Evolutionary conservation across 2,797 vertebrate species (phyloP), one percentile per base, ranked within the genome.

Genomic region (Dicrostonyx torquatus): DNA sequence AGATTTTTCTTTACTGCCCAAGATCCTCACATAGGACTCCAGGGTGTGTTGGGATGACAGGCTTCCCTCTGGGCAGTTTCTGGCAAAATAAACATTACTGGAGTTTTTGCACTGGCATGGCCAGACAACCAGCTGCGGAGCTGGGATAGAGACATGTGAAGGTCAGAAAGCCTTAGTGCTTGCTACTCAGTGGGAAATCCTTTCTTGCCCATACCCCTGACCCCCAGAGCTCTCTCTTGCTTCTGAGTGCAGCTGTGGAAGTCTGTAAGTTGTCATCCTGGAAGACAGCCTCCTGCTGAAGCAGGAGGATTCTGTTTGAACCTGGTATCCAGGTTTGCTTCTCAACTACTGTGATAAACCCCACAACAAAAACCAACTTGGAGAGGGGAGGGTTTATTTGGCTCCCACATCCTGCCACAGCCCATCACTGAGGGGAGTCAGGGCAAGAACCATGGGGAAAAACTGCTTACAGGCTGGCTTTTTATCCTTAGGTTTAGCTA

Each of bases 131-230:
- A 6, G 43, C 87, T 85, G 48, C 78, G 53, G 37, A 48, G 15
- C 55, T 37, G 20, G 80, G 55, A 29, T 0, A 34, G 55, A 31
- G 37, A 62, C 17, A 29, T 10, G 34, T 26, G 55, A 94, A 9
- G 43, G 50, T 72, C 50, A 34, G 6, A 50, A 50, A 2, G 43
- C 31, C 40, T 76, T 66, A 40, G n/a, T 88, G 20, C 34, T 53
- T 85, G 12, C 34, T 45, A 0, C 14, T 75, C 34, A 18, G 0
- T 1, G 1, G 40, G 37, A 43, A 24, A 5, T 68, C 2, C 50
- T 20, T 9, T 53, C 62, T 83, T 58, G 22, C 37, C 60, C 62
- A 34, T 10, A 14, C 40, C 11, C 31, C 72, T 15, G 20, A 18
- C 5, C 43, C 20, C n/a, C 24, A 15, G 68, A 11, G 6, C 31